Evolutionary conservation across 2,797 vertebrate genomes (phyloP).

Genomic region (Amazona finschi): DNA sequence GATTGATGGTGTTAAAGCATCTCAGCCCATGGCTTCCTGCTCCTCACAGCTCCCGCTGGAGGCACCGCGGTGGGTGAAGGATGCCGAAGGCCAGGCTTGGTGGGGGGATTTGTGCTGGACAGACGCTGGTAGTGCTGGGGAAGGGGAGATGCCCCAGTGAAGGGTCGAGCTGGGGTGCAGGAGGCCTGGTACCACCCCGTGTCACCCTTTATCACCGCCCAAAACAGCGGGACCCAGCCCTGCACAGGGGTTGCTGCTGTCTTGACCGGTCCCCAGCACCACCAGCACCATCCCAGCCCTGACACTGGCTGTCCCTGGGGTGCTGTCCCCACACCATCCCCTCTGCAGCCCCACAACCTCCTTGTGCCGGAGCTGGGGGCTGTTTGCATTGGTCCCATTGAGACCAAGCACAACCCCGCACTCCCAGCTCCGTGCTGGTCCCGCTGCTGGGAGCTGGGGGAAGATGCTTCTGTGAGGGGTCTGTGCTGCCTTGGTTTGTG

Average conservation of each 20-base stretch:
- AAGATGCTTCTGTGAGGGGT: background rate
- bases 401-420: background rate
- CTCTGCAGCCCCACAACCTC: background rate
- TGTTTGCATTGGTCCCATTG: background rate
- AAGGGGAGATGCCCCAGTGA: rapidly evolving
- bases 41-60: background rate
- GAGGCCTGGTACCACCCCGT: background rate
- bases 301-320: rapidly evolving
- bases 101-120: background rate
- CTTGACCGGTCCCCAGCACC: background rate
- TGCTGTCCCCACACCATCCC: background rate
- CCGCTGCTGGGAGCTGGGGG: background rate
- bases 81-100: background rate
- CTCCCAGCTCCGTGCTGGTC: background rate
- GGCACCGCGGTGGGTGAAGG: background rate
- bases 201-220: background rate
- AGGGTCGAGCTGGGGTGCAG: background rate
- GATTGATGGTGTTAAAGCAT: background rate
- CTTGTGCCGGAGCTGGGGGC: rapidly evolving
- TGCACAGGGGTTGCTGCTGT: background rate
- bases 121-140: rapidly evolving
- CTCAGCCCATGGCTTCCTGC: slow-evolving; percentile 22
- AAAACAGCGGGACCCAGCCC: background rate
- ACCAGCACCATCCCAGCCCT: background rate
- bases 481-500: background rate